Conservation (phyloP, 1,140 invertebrate genomes). For the Aphelinus certus region DNA sequence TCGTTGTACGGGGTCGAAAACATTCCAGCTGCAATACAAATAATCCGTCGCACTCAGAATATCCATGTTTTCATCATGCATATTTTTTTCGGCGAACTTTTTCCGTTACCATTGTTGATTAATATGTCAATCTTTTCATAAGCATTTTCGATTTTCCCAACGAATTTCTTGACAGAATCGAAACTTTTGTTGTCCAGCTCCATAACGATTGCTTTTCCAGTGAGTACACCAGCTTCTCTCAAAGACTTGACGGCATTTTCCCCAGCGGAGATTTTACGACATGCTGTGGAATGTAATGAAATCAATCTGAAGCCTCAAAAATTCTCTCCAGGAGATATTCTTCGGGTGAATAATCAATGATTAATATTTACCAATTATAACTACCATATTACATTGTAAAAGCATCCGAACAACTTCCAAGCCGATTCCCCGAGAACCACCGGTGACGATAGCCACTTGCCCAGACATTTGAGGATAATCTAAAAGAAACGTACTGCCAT, state of each 20-base stretch:
- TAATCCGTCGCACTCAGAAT: neutral
- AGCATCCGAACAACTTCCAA: slow-evolving; percentile 81
- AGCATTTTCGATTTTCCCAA: slow-evolving; percentile 71
- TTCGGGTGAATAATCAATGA: neutral
- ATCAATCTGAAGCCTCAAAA: neutral
- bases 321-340: neutral
- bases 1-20: slow-evolving; percentile 83
- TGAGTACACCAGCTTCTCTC: slow-evolving; percentile 64
- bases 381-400: slow-evolving; percentile 80
- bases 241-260: slow-evolving; percentile 68
- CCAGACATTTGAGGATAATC: slow-evolving; percentile 69
- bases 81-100: slow-evolving; percentile 10
- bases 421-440: slow-evolving; percentile 89
- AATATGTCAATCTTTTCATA: slow-evolving; percentile 77
- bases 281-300: slow-evolving; percentile 64
- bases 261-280: slow-evolving; percentile 72
- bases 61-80: neutral
- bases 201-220: slow-evolving; percentile 65
- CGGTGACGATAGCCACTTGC: slow-evolving; percentile 85
- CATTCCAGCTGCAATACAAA: slow-evolving; percentile 72
- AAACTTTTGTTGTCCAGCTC: slow-evolving; percentile 73
- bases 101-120: slow-evolving; percentile 80
- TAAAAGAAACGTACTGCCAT: slow-evolving; percentile 49
- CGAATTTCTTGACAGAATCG: slow-evolving; percentile 81
- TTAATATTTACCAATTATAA: slow-evolving; percentile 78